Conservation (phyloP, 2,888 invertebrate species). For the Sphinx pinastri region DNA sequence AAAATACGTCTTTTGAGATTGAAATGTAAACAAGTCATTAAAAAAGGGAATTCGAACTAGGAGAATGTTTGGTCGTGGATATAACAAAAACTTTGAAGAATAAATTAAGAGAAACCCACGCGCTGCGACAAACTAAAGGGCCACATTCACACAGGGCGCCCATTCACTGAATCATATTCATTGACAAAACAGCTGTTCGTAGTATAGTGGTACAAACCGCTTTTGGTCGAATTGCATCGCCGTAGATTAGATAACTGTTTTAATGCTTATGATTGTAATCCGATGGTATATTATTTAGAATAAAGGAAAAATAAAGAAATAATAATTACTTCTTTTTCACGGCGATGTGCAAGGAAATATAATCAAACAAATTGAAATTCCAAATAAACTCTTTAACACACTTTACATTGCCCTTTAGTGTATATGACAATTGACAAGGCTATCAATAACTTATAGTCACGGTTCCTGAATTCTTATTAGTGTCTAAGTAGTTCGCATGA, state of each 20-base stretch:
- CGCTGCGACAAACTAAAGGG: constrained; percentile 45
- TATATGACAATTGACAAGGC: not conserved
- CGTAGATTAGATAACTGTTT: constrained; percentile 43
- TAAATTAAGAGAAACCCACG: constrained; percentile 44
- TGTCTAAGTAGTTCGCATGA: no score
- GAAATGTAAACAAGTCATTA: constrained; percentile 30
- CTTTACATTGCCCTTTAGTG: no score
- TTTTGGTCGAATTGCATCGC: constrained; percentile 24
- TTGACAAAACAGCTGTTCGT: constrained; percentile 56
- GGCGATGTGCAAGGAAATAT: not conserved
- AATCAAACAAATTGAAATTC: not conserved
- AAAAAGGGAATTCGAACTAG: constrained; percentile 22
- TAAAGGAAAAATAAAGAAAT: not conserved
- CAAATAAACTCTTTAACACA: not conserved
- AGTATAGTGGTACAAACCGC: constrained; percentile 32
- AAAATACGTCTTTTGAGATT: constrained; percentile 29
- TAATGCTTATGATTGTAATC: constrained; percentile 36
- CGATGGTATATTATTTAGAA: not conserved
- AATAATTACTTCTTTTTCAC: not conserved
- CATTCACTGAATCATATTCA: constrained; percentile 58
- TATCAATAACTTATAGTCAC: no score
- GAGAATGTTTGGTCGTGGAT: constrained; percentile 34
- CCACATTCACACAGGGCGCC: constrained; percentile 44
- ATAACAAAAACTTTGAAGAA: constrained; percentile 32
- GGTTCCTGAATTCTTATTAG: not conserved